A percentile compares a stretch with the other conserved stretches of the same genome.
Evolutionary conservation across 2,888 invertebrate species (phyloP).

Genomic region (Aleiodes alternator): DNA sequence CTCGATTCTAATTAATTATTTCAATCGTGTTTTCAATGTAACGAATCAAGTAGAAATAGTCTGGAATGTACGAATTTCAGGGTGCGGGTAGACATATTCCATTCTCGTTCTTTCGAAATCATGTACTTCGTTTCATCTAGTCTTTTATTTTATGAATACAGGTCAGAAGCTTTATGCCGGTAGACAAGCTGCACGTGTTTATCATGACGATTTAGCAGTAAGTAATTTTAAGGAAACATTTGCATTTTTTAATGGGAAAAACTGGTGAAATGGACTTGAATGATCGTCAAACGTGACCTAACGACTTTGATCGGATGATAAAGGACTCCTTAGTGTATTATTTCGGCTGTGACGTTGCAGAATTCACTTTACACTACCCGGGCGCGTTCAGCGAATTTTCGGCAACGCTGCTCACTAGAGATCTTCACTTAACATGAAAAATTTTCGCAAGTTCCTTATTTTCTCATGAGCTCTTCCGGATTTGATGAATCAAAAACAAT

Average conservation of each 20-base stretch:
- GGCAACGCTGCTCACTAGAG: no score
- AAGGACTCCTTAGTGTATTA: no score
- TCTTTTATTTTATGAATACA: conserved; percentile 48
- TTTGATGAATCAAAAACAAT: no score
- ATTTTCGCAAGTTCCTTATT: no score
- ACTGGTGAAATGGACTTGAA: no score
- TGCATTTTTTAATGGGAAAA: background rate
- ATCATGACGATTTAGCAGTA: conserved; percentile 60
- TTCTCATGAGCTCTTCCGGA: no score
- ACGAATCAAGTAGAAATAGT: conserved; percentile 37
- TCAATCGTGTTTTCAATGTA: conserved; percentile 58
- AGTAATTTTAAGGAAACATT: conserved; percentile 33
- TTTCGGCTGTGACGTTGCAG: no score
- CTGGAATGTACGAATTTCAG: conserved; percentile 43
- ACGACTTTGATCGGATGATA: no score
- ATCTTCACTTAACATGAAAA: no score
- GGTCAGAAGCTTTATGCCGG: conserved; percentile 63
- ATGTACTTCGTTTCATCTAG: background rate
- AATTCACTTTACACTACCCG: no score
- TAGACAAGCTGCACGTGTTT: conserved; percentile 63
- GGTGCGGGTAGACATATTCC: conserved; percentile 35
- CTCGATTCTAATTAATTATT: conserved; percentile 62
- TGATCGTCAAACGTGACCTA: no score
- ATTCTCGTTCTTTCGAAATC: background rate
- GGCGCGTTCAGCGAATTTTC: no score